Percentiles rank a stretch among this genome's conserved stretches.
Conservation (phyloP, 2,113 vertebrate genomes). For the Canis aureus region DNA sequence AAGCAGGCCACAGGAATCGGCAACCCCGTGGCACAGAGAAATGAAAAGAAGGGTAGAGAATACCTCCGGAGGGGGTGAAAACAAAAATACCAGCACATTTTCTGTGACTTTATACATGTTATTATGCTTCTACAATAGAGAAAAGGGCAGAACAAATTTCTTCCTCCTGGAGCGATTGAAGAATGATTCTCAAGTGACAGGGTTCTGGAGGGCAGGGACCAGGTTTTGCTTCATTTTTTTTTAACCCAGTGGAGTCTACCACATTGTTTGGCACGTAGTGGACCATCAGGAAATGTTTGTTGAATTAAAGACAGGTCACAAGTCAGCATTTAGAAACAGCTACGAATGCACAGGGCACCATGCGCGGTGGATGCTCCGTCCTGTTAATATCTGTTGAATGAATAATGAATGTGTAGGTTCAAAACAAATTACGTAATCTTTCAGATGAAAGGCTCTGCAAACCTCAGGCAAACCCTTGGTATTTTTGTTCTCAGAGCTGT, state of each 20-base stretch:
- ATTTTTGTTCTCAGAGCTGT: conserved; percentile 3
- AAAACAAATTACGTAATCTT: conserved; percentile 62
- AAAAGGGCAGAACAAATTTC: not conserved
- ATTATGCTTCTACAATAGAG: not conserved
- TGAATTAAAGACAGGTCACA: conserved; percentile 10
- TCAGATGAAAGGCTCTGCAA: conserved; percentile 17
- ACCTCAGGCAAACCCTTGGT: conserved; percentile 45
- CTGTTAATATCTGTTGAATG: conserved; percentile 13
- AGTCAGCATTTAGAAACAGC: conserved; percentile 5
- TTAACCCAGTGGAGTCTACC: not conserved
- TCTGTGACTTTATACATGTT: not conserved
- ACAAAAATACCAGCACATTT: not conserved
- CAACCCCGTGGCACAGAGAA: not conserved
- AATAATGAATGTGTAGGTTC: conserved; percentile 58
- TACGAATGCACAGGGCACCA: not conserved
- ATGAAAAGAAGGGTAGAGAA: not conserved
- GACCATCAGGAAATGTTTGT: not conserved
- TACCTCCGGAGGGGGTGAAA: not conserved
- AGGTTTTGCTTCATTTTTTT: not conserved
- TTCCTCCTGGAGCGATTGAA: not conserved
- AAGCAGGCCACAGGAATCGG: not conserved
- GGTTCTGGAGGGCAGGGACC: not conserved
- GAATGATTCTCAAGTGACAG: not conserved
- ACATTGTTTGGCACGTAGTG: not conserved
- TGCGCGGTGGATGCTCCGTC: not conserved